Base-by-base conservation (phyloP, 2,113 vertebrate species). In the Eptesicus fuscus region DNA sequence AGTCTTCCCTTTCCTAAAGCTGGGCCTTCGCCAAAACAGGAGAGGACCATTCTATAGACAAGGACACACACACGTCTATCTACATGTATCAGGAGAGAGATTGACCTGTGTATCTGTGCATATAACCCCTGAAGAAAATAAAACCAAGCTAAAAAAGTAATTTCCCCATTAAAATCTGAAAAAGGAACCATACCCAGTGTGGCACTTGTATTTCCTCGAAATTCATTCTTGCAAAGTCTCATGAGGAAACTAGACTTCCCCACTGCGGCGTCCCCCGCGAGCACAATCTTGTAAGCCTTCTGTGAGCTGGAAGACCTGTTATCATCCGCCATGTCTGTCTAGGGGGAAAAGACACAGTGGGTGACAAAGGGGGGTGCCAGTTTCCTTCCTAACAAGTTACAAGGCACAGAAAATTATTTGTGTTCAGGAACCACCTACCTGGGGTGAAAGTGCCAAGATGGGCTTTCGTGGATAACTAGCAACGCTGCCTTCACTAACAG, bases 171-270 rank as follows among this genome's bases (percentile, higher is more conserved):
- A 63, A 22, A 28, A 77, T 51, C 7, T 61, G 4, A 69, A 88
- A 92, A 11, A 93, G 40, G 2, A 93, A 95, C 42, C 98, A 90
- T 98, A 99, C 99, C 99, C 13, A 99, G 97, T 11, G 99, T 99
- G 35, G 99, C 98, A 90, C 98, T 99, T 88, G 98, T 99, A 95
- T 98, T 99, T 65, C 99, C 97, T 96, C 98, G 98, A 97, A 99
- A 99, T 97, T 99, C 99, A 35, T 99, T 99, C 98, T 99, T 99
- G 98, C 99, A 99, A 94, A 99, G 99, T 49, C 99, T 99, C 84
- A 98, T 98, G 89, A 99, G 98, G 96, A 99, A 99, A 97, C 99
- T 99, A 91, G 99, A 99, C 96, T 99, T 99, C 74, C 99, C 99
- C 95, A 99, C 99, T 0, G 99, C 99, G 40, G 99, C 99, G 0